Evolutionary conservation across 2,888 invertebrate species (phyloP), one percentile per base, ranked within the genome.

Genomic region (Synergus itoensis): DNA sequence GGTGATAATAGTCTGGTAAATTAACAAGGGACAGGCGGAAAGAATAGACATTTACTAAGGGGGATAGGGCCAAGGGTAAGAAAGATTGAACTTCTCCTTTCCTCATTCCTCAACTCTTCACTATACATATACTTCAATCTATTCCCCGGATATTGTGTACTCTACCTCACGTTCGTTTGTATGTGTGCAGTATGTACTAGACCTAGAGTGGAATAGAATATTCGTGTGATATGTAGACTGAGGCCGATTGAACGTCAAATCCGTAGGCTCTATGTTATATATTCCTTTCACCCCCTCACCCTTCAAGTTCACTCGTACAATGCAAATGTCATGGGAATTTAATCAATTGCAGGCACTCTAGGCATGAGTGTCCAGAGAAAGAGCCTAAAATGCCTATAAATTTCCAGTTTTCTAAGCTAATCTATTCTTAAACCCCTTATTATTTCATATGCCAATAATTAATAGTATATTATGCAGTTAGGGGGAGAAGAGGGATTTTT

Each of bases 111-210:
- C 83, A 82, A 85, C 84, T 86, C 84, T 82, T 77, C 81, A 79
- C 21, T 21, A 48, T 82, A 80, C 67, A 81, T 82, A 80, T 73
- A 81, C 82, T 86, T 82, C 87, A 88, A 89, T 90, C 88, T 87
- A 85, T 85, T 85, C 86, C 76, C 86, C 87, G 88, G 87, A 89
- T 89, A 89, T 90, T 88, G 86, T 87, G 83, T 87, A 83, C 84
- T 84, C 86, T 82, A 84, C 81, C 85, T 84, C 82, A 84, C 85
- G 79, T 84, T 77, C 81, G 80, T 82, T 82, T 82, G 82, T 76
- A 79, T 79, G 73, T 79, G 81, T 80, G 78, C 64, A 69, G 82
- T 77, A 84, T 82, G 36, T 9, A 73, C 69, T 45, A 16, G 45
- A 45, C 21, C 11, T n/a, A 53, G 28, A 73, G 11, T 53, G 28